Base-by-base conservation (phyloP, 2,888 invertebrate genomes). In the Nomada lathburiana region DNA sequence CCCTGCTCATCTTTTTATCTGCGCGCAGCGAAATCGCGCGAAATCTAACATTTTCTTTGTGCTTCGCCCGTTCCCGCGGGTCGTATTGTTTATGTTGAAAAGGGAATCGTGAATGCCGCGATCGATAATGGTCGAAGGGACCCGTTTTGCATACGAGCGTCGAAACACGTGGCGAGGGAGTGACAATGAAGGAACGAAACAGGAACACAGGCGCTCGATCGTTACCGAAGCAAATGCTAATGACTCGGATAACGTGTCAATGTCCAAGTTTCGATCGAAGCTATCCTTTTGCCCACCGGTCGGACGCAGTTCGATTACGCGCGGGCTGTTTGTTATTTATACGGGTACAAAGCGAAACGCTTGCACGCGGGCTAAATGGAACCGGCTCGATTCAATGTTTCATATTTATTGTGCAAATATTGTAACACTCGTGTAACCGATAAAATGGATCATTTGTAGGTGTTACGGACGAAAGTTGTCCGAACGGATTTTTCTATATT, bases 61-160 rank as follows among this genome's bases (percentile, higher is more conserved):
- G 47, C 29, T n/a, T 23, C 10, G 3, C 23, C 23, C 18, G 50
- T n/a, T 60, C 36, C 50, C 50, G 20, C 11, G 71, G 36, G 18
- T 63, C 52, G 36, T 62, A 52, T 52, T 62, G 62, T 71, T 71
- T 71, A 62, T 23, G 71, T 36, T 13, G 52, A 52, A 71, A 71
- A 62, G 36, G 9, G 62, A 62, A 62, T 71, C 52, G 4, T 20
- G 71, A 52, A 42, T 71, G 13, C 11, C 62, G 1, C 3, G 62
- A 52, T 71, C 62, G 52, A 60, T 71, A 62, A 62, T 52, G 36
- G 52, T 50, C 62, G 52, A 71, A 52, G 23, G 0, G 29, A n/a
- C 18, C 44, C 26, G 50, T 29, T 60, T 71, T 70, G 23, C 69
- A 69, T 70, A 9, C 57, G 10, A n/a, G 2, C 42, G 10, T 23